These are phyloP conservation scores for Acleris laterana DNA, from an alignment of 2,888 invertebrate genomes.

Conservation along the genomic window DNA sequence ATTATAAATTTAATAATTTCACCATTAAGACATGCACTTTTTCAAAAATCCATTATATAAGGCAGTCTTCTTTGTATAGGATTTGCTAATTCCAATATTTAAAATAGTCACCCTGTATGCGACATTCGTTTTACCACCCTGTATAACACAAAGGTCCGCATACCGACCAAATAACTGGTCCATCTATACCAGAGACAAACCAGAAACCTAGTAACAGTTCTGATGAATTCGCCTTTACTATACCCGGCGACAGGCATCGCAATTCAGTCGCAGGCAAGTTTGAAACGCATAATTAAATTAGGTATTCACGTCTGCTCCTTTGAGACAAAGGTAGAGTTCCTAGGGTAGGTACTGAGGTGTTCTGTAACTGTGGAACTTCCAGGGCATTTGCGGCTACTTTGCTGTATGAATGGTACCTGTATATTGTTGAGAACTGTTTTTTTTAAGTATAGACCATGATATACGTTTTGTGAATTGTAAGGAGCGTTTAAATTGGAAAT, in stretches of 20 bases:
- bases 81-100: no score
- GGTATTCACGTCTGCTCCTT: conserved; percentile 52
- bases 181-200: no score
- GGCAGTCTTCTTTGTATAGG: no score
- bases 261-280: conserved; percentile 48
- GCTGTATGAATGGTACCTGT: not conserved
- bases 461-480: no score
- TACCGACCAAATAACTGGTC: no score
- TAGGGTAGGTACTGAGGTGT: not conserved
- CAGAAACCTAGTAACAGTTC: not conserved
- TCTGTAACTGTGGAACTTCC: conserved; percentile 1
- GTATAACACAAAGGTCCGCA: no score
- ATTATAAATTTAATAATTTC: no score
- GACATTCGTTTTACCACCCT: no score
- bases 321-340: conserved; percentile 44
- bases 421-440: not conserved
- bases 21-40: no score
- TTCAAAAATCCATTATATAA: no score
- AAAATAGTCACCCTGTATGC: no score
- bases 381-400: not conserved
- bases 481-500: no score
- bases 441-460: not conserved
- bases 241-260: conserved; percentile 43
- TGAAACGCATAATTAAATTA: conserved; percentile 70
- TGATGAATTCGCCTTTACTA: conserved; percentile 3